Evolutionary conservation across 2,113 vertebrate species (phyloP).

Genomic region (Xiphophorus couchianus): DNA sequence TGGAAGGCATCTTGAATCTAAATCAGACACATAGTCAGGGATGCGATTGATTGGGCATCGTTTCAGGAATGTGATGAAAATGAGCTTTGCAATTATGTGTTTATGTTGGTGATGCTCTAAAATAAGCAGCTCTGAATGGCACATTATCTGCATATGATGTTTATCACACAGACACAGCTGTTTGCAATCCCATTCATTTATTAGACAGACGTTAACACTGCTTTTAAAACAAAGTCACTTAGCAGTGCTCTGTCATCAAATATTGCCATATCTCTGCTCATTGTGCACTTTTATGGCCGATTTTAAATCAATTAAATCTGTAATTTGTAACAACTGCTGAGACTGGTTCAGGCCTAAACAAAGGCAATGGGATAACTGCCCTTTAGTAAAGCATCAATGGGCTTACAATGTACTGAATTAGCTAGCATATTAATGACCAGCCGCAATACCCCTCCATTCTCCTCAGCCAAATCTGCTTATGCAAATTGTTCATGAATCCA

Average conservation of each 20-base stretch:
- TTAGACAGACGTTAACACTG: constrained; percentile 52
- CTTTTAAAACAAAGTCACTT: constrained; percentile 38
- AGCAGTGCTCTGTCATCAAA: constrained; percentile 45
- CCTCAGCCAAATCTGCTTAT: constrained; percentile 98
- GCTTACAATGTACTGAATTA: constrained; percentile 99
- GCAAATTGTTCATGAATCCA: constrained; percentile 99
- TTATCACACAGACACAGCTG: constrained; percentile 57
- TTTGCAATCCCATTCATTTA: constrained; percentile 57
- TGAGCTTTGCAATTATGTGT: constrained; percentile 19
- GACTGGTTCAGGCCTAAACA: constrained; percentile 93
- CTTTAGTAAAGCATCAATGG: constrained; percentile 98
- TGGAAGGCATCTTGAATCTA: constrained; percentile 46
- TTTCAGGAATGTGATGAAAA: constrained; percentile 49
- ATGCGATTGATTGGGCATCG: constrained; percentile 18
- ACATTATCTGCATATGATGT: constrained; percentile 53
- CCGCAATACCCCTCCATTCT: constrained; percentile 92
- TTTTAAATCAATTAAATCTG: constrained; percentile 89
- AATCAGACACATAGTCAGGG: constrained; percentile 33
- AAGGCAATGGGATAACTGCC: constrained; percentile 98
- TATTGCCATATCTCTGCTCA: constrained; percentile 68
- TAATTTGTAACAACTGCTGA: constrained; percentile 99
- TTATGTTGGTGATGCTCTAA: constrained; percentile 32
- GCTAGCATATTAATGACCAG: constrained; percentile 99
- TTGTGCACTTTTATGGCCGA: constrained; percentile 82
- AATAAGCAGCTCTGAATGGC: constrained; percentile 32